Evolutionary conservation across 1,140 invertebrate genomes (phyloP).

Genomic region (Mizuhopecten yessoensis): DNA sequence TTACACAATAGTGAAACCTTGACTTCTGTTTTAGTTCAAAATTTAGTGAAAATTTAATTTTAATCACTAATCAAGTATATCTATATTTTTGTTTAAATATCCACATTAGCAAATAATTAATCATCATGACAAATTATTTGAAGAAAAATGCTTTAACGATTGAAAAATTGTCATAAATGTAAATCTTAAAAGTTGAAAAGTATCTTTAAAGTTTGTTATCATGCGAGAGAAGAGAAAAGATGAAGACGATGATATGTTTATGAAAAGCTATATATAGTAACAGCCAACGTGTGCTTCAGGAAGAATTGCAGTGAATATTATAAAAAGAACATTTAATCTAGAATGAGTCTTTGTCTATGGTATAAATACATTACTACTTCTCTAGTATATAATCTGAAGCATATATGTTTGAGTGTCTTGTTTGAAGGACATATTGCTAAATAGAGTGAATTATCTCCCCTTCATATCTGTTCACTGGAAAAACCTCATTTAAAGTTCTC

Average conservation of each 20-base stretch:
- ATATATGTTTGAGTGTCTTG: background rate
- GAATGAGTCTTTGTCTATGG: background rate
- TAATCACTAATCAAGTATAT: background rate
- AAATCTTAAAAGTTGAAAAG: background rate
- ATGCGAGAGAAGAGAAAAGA: background rate
- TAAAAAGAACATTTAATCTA: background rate
- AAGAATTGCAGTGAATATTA: background rate
- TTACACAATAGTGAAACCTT: slow-evolving; percentile 23
- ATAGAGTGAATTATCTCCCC: no score
- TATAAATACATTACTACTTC: background rate
- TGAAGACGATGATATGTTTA: no score
- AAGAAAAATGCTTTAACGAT: no score
- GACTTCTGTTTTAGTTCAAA: background rate
- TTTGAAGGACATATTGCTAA: no score
- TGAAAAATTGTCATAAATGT: background rate
- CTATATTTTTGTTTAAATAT: background rate
- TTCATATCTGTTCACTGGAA: no score
- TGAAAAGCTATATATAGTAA: background rate
- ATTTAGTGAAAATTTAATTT: no score
- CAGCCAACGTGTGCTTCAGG: background rate
- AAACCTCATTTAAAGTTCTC: no score
- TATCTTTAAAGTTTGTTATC: background rate
- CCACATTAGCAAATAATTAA: background rate
- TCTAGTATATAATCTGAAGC: background rate
- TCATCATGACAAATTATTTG: no score